Percentiles rank a stretch among this genome's conserved stretches.
Evolutionary conservation across 2,888 invertebrate species (phyloP).

Genomic region (Ferrisia virgata): DNA sequence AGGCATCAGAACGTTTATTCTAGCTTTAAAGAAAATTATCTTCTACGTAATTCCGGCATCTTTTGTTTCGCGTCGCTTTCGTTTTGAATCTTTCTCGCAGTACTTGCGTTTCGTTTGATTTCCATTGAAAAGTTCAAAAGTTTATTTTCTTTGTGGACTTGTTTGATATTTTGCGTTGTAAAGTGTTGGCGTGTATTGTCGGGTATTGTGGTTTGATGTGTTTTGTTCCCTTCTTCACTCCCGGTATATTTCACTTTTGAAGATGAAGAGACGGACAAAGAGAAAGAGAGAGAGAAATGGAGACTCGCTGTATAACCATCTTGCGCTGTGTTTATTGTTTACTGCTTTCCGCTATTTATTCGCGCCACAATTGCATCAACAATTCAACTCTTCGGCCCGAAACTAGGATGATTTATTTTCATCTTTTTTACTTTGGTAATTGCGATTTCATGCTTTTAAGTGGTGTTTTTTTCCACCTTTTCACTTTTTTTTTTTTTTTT

Average conservation of each 20-base stretch:
- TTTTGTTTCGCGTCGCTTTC: background rate
- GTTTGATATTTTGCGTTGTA: conserved; percentile 11
- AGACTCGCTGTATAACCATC: background rate
- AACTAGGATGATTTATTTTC: background rate
- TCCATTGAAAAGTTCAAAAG: conserved; percentile 21
- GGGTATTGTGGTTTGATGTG: conserved; percentile 8
- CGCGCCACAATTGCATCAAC: conserved; percentile 8
- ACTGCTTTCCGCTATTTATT: background rate
- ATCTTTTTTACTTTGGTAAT: background rate
- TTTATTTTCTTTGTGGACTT: background rate
- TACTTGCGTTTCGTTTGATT: background rate
- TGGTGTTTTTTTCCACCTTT: background rate
- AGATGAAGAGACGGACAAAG: no score
- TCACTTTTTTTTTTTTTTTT: background rate
- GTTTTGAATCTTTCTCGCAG: background rate
- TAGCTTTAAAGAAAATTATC: background rate
- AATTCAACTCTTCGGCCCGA: background rate
- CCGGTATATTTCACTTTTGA: background rate
- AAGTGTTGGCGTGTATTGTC: conserved; percentile 21
- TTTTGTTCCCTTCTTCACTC: background rate
- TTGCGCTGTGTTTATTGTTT: background rate
- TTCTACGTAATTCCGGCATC: background rate
- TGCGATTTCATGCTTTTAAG: background rate
- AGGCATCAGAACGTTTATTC: background rate
- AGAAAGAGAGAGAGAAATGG: no score